Percentiles rank a stretch among this genome's conserved stretches.
Conservation (phyloP, 2,113 vertebrate species). For the Uropsilus gracilis region DNA sequence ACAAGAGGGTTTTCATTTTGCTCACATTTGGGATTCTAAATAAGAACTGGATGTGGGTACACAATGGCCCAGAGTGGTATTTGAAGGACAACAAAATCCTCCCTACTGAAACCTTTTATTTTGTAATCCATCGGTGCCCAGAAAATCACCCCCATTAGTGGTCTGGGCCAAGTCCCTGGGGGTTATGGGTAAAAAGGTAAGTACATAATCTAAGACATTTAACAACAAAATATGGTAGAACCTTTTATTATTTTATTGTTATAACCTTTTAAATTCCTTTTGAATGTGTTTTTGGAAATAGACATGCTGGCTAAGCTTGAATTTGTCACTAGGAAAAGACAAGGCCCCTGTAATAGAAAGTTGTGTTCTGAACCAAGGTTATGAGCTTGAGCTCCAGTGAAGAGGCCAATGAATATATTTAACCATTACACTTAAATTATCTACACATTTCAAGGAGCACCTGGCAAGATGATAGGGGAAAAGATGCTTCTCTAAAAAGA, state of each 20-base stretch:
- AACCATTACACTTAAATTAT: constrained; percentile 41
- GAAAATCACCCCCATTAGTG: background rate
- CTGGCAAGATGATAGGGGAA: background rate
- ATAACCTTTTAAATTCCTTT: background rate
- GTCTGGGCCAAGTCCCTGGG: background rate
- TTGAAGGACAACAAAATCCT: background rate
- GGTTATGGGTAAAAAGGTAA: background rate
- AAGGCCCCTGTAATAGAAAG: background rate
- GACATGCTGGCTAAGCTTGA: constrained; percentile 1
- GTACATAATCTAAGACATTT: background rate
- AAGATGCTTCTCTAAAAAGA: background rate
- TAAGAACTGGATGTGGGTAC: background rate
- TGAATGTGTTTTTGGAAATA: background rate
- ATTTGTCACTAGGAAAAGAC: constrained; percentile 50
- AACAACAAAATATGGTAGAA: background rate
- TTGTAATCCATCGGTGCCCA: background rate
- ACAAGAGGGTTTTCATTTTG: background rate
- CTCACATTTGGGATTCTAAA: background rate
- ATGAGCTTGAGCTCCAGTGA: constrained; percentile 48
- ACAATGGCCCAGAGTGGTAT: background rate
- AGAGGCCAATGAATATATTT: constrained; percentile 24
- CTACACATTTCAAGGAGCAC: background rate
- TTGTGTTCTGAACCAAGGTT: constrained; percentile 11
- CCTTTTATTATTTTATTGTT: background rate
- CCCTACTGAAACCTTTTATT: background rate